Evolutionary conservation across 2,888 invertebrate genomes (phyloP), one percentile per base, ranked within the genome.

Genomic region (Epistrophella euchroma): DNA sequence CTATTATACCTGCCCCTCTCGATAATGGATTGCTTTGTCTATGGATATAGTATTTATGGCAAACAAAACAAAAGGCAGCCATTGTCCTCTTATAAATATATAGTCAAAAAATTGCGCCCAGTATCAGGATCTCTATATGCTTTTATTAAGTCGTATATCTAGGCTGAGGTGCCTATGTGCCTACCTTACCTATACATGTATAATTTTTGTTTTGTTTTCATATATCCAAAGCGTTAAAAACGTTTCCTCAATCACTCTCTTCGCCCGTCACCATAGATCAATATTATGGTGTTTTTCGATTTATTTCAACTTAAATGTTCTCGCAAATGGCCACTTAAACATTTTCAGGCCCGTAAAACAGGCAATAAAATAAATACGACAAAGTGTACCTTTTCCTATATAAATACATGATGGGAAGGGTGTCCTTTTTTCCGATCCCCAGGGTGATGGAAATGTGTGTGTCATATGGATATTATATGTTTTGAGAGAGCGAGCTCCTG

Each of bases 271-370:
- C 25, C 66, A 50, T 66, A 64, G 32, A 47, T 37, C 71, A 64
- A 50, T 28, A 45, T 56, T 74, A 71, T 50, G 19, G 64, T 47
- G 62, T 56, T 40, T 79, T 72, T 76, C 75, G 80, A 84, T 80
- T 85, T 85, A 85, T 81, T 85, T 81, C 73, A 72, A 81, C 76
- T 35, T 81, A 76, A 85, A 85, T 80, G 80, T 68, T 66, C 60
- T 80, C 76, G 72, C 76, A 85, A 80, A 80, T 81, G 85, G 85
- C 76, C 76, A 81, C 60, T 85, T 76, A 85, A 85, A 80, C 76
- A 81, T 85, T 81, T 68, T 76, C 85, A 58, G 72, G 55, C 40
- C 73, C 80, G 73, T 81, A 81, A 85, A 81, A 85, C 76, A 58
- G 47, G 81, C 81, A 68, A 85, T 85, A 85, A 85, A 85, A 85